phyloP scores from a whole-genome alignment of 2,113 vertebrate species.

The Erinaceus europaeus region DNA sequence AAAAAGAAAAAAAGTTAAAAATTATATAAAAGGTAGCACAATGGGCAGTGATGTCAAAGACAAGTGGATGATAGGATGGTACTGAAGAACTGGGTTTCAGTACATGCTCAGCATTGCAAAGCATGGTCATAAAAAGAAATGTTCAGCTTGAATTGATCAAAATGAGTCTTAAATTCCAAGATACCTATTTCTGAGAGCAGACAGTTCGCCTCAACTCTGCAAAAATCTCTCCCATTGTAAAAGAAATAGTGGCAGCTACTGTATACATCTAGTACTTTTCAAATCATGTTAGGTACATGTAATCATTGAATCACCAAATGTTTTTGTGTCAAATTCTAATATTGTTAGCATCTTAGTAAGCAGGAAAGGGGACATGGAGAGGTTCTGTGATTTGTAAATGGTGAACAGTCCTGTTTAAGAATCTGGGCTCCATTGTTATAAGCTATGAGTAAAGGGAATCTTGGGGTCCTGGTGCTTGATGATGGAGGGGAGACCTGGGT shows the following conservation, averaged over 20 bases:
- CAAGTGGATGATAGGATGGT: not conserved
- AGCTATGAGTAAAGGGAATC: no score
- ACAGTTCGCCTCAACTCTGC: not conserved
- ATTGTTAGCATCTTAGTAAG: not conserved
- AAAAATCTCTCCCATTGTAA: not conserved
- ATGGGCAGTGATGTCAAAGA: not conserved
- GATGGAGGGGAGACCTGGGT: no score
- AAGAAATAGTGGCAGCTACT: not conserved
- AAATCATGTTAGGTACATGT: not conserved
- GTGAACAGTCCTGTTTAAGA: not conserved
- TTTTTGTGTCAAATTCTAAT: not conserved
- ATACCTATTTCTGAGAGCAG: not conserved
- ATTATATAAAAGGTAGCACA: not conserved
- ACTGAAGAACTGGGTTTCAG: not conserved
- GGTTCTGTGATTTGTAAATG: not conserved
- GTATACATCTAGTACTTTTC: not conserved
- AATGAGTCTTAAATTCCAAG: not conserved
- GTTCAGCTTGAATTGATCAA: not conserved
- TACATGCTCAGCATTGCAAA: not conserved
- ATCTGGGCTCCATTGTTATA: not conserved
- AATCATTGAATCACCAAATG: not conserved
- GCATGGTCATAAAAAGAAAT: no score
- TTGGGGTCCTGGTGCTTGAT: no score
- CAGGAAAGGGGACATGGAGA: not conserved
- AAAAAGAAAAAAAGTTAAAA: no score